Evolutionary conservation across 2,113 vertebrate species (phyloP), one percentile per base, ranked within the genome.

Genomic region (Odobenus rosmarus): DNA sequence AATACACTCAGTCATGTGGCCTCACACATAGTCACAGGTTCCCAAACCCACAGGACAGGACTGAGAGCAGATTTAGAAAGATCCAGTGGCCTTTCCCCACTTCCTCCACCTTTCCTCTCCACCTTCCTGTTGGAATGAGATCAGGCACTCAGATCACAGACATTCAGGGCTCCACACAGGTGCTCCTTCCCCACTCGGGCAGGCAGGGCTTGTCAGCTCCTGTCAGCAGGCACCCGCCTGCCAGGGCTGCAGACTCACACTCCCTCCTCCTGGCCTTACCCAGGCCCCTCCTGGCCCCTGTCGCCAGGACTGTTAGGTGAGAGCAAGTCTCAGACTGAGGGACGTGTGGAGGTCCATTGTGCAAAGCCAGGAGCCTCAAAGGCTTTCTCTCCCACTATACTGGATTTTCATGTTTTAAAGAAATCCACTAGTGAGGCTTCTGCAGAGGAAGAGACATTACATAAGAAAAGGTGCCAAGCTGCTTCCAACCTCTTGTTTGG

Each of bases 281-380:
- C 69, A 8, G 42, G 28, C 19, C 33, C 24, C 24, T 61, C 51
- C 42, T n/a, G 3, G 26, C 23, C 83, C 42, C 21, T 69, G 42
- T 14, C 49, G 28, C 42, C 42, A 0, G 1, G 83, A 61, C 59
- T 26, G 0, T 46, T 33, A 76, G 24, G 36, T 39, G 24, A 71
- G 62, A 74, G n/a, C 83, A 23, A 51, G 23, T 24, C 4, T 5
- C 71, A 79, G 23, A 21, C 28, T 19, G 39, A 21, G 51, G 71
- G 3, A 12, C 59, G 26, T 23, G 0, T 0, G 16, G 39, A 46
- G 31, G 23, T 19, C n/a, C 46, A 0, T 0, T 28, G 71, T 61
- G 39, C 67, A 31, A 24, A 61, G 18, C 33, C 26, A 67, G n/a
- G 14, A 24, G 12, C 18, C 11, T 76, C 10, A 0, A 0, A 0